Percentiles rank a stretch among this genome's conserved stretches.
Conservation (phyloP, 2,888 invertebrate species). For the Chouioia cunea region DNA sequence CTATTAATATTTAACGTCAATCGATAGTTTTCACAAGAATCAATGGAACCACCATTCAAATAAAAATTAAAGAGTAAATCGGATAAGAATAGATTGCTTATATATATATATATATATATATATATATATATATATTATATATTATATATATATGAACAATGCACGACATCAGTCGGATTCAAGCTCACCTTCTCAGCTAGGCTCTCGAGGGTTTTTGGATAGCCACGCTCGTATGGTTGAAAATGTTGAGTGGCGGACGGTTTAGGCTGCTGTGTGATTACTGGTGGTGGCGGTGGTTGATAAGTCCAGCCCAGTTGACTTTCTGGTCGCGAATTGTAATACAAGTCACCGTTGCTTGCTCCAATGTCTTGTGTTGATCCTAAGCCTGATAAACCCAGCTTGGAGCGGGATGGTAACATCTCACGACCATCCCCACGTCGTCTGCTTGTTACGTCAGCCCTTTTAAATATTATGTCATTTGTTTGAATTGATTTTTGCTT, state of each 20-base stretch:
- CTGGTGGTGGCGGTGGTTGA: constrained; percentile 85
- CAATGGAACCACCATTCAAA: no score
- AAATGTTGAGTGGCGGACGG: constrained; percentile 80
- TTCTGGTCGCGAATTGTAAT: constrained; percentile 82
- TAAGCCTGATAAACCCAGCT: constrained; percentile 76
- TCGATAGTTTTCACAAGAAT: no score
- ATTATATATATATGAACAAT: no score
- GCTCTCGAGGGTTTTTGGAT: constrained; percentile 90
- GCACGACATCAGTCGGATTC: not conserved
- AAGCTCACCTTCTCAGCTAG: constrained; percentile 83
- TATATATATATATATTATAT: no score
- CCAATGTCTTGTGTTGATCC: constrained; percentile 69
- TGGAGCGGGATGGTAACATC: constrained; percentile 81
- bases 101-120: no score
- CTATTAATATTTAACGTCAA: no score
- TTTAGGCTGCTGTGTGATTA: constrained; percentile 92
- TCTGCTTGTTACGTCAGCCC: constrained; percentile 70
- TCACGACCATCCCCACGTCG: constrained; percentile 83
- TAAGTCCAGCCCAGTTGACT: constrained; percentile 70
- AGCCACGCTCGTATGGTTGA: constrained; percentile 88
- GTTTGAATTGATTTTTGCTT: no score
- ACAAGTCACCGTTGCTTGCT: constrained; percentile 78
- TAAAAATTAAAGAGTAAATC: no score
- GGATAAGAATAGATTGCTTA: no score
- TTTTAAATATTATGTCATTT: no score